A percentile compares a stretch with the other conserved stretches of the same genome.
These are phyloP conservation scores for Eupithecia pulchellata DNA, from an alignment of 2,888 invertebrate genomes.

Conservation along the genomic window DNA sequence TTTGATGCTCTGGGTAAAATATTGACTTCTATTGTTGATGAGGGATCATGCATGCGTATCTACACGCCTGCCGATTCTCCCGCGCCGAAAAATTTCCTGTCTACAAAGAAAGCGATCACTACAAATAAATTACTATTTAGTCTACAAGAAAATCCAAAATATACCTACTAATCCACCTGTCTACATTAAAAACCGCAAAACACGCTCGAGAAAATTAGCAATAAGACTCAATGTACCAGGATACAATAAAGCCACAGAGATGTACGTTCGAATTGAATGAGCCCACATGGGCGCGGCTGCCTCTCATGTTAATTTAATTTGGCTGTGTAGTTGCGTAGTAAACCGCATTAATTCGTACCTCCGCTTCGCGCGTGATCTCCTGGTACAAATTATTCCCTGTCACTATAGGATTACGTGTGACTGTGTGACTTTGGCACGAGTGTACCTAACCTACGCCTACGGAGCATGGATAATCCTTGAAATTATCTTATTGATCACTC, in stretches of 20 bases:
- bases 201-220: constrained; percentile 32
- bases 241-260: constrained; percentile 55
- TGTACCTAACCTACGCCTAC: constrained; percentile 14
- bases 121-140: not conserved
- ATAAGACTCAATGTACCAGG: constrained; percentile 48
- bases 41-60: not conserved
- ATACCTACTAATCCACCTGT: not conserved
- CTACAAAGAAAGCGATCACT: not conserved
- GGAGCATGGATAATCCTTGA: constrained; percentile 22
- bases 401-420: constrained; percentile 44
- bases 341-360: constrained; percentile 58
- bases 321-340: constrained; percentile 60
- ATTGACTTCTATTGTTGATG: not conserved
- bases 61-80: not conserved
- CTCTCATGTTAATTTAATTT: constrained; percentile 77
- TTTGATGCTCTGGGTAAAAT: not conserved
- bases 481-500: constrained; percentile 21
- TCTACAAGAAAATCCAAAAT: not conserved
- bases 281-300: constrained; percentile 43
- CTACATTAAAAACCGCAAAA: constrained; percentile 22
- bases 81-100: not conserved
- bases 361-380: constrained; percentile 49
- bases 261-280: constrained; percentile 27
- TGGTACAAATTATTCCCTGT: constrained; percentile 54
- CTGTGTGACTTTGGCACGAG: constrained; percentile 32